Base-by-base conservation (phyloP, 2,113 vertebrate species). In the Tricholaema leucomelas region DNA sequence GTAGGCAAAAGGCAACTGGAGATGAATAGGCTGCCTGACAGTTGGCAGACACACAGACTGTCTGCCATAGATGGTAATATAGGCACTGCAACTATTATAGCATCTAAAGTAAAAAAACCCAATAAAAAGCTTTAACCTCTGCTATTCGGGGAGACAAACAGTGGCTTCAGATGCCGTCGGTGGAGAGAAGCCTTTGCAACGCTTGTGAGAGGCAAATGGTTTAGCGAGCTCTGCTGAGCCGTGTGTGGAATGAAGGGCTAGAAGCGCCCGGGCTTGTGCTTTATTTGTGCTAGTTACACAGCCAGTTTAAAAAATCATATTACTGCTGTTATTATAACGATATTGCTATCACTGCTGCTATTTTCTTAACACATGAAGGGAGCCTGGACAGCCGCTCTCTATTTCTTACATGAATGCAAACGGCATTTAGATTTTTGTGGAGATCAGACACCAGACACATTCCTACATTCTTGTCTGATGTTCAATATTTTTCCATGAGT, bases 401-500 rank as follows among this genome's bases (percentile, higher is more conserved):
- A 70, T 74, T 96, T 96, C 64, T 85, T 91, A 95, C 7, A 15
- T 88, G 89, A 94, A 92, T 80, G 76, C 93, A 92, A 91, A 59
- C 17, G 30, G 89, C 82, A 18, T 94, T 95, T 86, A 91, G 91
- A 89, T 87, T 90, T 95, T 93, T 94, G 71, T 86, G 74, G 95
- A 95, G 96, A 93, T 90, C 90, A 94, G 74, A 91, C 83, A 88
- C 78, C 91, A 95, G 95, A 93, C 93, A 56, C 81, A 91, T 94
- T 95, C 93, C 94, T 94, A 77, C 94, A 90, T 97, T 96, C 95
- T 80, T 96, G 95, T 96, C 92, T 42, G 6, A 88, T 95, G 88
- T 91, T 94, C 79, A 95, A 81, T 94, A 94, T 92, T 96, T 97
- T 97, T 96, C 96, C 96, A 93, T 95, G 95, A 96, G 91, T 96